Conservation (phyloP, 2,888 invertebrate species). For the Rhabditoides inermis region DNA sequence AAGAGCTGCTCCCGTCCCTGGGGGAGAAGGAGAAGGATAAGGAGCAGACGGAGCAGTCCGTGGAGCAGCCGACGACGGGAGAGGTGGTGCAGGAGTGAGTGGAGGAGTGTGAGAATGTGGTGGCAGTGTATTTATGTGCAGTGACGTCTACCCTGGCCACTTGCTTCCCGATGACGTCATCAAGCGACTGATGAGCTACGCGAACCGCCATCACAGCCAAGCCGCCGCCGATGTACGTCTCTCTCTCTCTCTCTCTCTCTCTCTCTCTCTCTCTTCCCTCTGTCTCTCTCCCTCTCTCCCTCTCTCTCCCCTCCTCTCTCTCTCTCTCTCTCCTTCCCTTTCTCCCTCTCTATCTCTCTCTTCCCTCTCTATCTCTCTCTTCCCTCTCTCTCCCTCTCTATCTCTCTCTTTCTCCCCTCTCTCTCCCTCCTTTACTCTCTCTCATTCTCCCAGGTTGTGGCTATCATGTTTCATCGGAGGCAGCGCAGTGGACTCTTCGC, state of each 20-base stretch:
- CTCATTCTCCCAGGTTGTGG: neutral
- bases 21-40: too few relatives aligned
- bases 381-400: neutral
- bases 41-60: too few relatives aligned
- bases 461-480: neutral
- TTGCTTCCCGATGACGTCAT: too few relatives aligned
- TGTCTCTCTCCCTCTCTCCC: slow-evolving; percentile 2
- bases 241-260: slow-evolving; percentile 1
- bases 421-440: slow-evolving; percentile 1
- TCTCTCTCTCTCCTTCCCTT: neutral
- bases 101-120: too few relatives aligned
- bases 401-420: neutral
- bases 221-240: neutral
- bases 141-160: too few relatives aligned
- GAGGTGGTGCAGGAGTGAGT: too few relatives aligned
- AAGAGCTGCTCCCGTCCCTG: too few relatives aligned
- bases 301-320: slow-evolving; percentile 1
- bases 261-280: neutral
- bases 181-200: too few relatives aligned
- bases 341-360: slow-evolving; percentile 1
- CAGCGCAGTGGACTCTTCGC: neutral
- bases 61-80: too few relatives aligned
- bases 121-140: too few relatives aligned
- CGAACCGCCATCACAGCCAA: too few relatives aligned
- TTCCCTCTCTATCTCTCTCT: neutral